Conservation (phyloP, 2,888 invertebrate species). For the Ophraella communa region DNA sequence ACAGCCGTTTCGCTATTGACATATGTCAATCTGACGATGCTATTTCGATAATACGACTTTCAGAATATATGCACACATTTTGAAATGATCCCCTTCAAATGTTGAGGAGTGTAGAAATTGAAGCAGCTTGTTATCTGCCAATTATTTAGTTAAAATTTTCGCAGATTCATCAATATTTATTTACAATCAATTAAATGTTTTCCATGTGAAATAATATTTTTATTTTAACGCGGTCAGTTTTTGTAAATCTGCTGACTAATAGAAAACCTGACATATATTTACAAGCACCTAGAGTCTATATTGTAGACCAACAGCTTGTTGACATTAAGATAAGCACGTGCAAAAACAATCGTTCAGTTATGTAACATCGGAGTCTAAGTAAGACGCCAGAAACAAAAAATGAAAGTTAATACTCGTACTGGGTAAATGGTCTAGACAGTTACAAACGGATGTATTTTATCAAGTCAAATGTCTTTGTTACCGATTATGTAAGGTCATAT, state of each 20-base stretch:
- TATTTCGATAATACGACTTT: too few relatives aligned
- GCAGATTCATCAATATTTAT: too few relatives aligned
- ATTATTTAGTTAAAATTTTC: too few relatives aligned
- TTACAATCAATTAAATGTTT: neutral
- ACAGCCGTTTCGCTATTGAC: too few relatives aligned
- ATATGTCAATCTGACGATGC: too few relatives aligned
- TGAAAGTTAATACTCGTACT: neutral
- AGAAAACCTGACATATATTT: neutral
- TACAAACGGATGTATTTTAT: neutral
- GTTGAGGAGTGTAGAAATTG: too few relatives aligned
- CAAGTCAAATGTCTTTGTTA: neutral
- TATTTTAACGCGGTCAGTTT: neutral
- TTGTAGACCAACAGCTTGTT: neutral
- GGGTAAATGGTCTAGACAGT: neutral
- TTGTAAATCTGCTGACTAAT: neutral
- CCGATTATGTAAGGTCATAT: neutral
- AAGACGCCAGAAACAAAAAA: neutral
- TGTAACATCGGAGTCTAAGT: neutral
- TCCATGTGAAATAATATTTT: neutral
- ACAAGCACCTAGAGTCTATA: too few relatives aligned
- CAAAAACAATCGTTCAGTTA: neutral
- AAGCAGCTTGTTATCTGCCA: too few relatives aligned
- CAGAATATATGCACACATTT: too few relatives aligned
- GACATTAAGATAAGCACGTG: neutral
- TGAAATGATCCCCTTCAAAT: too few relatives aligned